Base-by-base conservation (phyloP, 2,888 invertebrate genomes). In the Coecobrya sp. region DNA sequence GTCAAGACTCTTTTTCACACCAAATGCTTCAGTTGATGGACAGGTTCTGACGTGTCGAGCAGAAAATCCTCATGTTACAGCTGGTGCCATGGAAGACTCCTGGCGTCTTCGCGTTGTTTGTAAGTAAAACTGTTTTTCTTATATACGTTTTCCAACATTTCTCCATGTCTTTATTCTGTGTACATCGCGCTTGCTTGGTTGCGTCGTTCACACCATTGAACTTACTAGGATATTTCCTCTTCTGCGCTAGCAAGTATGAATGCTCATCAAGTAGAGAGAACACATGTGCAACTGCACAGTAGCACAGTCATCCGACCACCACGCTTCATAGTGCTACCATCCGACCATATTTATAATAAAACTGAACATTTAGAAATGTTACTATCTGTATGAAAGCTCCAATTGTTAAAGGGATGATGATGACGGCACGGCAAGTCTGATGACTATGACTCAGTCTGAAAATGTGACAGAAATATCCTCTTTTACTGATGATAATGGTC, bases 31-130 rank as follows among this genome's bases (percentile, higher is more conserved):
- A 65, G 86, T 93, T 62, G 94, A 95, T 85, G 94, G 94, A 81
- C 94, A 94, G 92, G 92, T 42, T 65, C 92, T 95, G 89, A 93
- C 88, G 36, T 95, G 95, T 90, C 94, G 95, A 84, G 79, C 94
- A 10, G 94, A 94, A 82, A 95, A 95, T 92, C 81, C 93, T 42
- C 93, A 93, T 30, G 82, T 95, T 82, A 87, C 92, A 82, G 94
- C 93, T 86, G 94, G 94, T 92, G 94, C 94, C 52, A 91, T 94
- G 30, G 95, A 95, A 86, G 95, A 95, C 81, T 91, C 93, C 1
- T 94, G 94, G 95, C 88, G 81, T 45, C 94, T 95, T 73, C 93
- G 94, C 79, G 95, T 95, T 93, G 94, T 95, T 52, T 95, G 95
- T 95, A 94, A 95, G 95, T 94, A 76, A 90, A 62, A 2, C 30